Base-by-base conservation (phyloP, 2,797 vertebrate genomes). In the Diplodus puntazzo region DNA sequence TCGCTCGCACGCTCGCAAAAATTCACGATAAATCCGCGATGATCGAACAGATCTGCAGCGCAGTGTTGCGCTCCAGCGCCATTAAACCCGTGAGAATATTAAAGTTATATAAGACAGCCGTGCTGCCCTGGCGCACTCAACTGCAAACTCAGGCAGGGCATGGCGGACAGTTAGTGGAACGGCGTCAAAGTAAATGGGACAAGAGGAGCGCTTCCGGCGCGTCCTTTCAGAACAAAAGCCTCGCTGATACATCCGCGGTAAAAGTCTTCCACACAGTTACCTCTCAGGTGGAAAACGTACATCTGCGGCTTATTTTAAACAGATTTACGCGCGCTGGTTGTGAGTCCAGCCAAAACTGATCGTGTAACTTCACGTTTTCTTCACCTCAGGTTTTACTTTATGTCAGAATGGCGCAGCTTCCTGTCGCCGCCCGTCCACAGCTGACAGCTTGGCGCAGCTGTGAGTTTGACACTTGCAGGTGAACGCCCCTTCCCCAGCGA, bases 381-480 rank as follows among this genome's bases (percentile, higher is more conserved):
- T 11, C 11, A 4, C 50, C 5, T 11, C 14, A n/a, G 10, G 16
- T 85, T 82, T 88, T 73, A 83, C 66, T 82, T 69, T 17, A 5
- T 65, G 0, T 12, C 0, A 12, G 5, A 5, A 0, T 0, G 10
- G 0, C 4, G 0, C 2, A 0, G 23, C 2, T 71, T 84, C 79
- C 77, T 4, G 45, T 21, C 11, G 1, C 0, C 0, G 3, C 8
- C 4, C 20, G 30, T 20, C 0, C 20, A 0, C 23, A 2, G 1
- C 1, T 10, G 65, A 3, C 0, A 4, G 0, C 59, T 92, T 92
- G 55, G 89, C 75, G 43, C 45, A 30, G 48, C 61, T 39, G 60
- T 64, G 48, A 52, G 87, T 92, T 92, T 94, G 92, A 93, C 94
- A 94, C 89, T 92, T 90, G 72, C 60, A 69, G 84, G 92, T 89